These are phyloP conservation scores for Epinephelus fuscoguttatus DNA, from an alignment of 2,113 vertebrate genomes.

Conservation along the genomic window DNA sequence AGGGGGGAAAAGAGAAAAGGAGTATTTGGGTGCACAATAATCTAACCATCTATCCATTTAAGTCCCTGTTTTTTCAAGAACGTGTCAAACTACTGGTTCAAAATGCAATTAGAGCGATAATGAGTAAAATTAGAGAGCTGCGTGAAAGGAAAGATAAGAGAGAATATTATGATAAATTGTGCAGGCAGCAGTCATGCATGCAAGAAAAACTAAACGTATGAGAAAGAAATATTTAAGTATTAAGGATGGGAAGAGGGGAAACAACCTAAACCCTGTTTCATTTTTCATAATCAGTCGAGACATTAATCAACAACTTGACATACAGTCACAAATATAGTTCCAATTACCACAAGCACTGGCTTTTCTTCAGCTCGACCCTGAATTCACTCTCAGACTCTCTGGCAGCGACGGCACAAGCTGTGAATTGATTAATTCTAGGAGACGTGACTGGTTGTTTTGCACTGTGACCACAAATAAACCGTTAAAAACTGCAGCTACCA, in stretches of 20 bases:
- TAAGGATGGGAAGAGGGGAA: not conserved
- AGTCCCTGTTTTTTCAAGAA: not conserved
- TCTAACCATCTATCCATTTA: slow-evolving; percentile 2
- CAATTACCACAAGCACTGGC: not conserved
- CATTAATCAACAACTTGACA: not conserved
- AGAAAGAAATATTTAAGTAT: not conserved
- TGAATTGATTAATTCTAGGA: not conserved
- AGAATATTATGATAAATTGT: slow-evolving; percentile 18
- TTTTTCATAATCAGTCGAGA: not conserved
- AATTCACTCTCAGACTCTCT: not conserved
- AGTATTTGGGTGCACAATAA: not conserved
- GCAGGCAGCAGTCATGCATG: not conserved
- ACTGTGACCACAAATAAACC: not conserved
- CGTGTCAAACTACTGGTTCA: slow-evolving; percentile 1
- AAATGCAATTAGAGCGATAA: slow-evolving; percentile 40
- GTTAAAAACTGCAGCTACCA: not conserved
- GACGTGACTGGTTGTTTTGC: not conserved
- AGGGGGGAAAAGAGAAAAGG: not conserved
- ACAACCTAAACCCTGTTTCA: not conserved
- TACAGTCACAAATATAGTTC: not conserved
- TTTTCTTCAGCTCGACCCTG: not conserved
- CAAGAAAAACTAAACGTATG: not conserved
- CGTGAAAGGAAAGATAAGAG: slow-evolving; percentile 5
- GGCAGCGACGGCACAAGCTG: not conserved
- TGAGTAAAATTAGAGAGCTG: slow-evolving; percentile 12